A percentile compares a stretch with the other conserved stretches of the same genome.
Conservation (phyloP, 1,140 invertebrate genomes). For the Drosophila pandora region DNA sequence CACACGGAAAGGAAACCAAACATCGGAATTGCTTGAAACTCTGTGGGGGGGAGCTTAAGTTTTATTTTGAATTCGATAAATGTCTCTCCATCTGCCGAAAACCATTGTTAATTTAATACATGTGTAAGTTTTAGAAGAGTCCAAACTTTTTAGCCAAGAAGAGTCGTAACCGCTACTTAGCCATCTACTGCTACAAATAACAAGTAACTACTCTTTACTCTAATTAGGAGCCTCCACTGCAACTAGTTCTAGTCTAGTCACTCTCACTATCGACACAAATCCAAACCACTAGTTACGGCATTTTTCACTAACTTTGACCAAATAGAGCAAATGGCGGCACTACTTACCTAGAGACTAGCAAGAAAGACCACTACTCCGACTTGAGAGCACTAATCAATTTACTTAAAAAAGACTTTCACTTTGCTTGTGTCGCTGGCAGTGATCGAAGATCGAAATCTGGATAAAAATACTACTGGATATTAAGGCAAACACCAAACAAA, state of each 20-base stretch:
- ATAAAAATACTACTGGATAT: conserved; percentile 39
- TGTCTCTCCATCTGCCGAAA: conserved; percentile 65
- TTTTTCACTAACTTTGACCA: conserved; percentile 66
- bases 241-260: conserved; percentile 61
- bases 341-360: conserved; percentile 60
- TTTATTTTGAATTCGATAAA: conserved; percentile 24
- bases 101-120: conserved; percentile 79
- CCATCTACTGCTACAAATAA: conserved; percentile 21
- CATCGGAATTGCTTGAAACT: conserved; percentile 2
- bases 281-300: conserved; percentile 37
- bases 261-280: conserved; percentile 38
- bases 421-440: conserved; percentile 64
- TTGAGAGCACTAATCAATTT: conserved; percentile 61
- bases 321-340: conserved; percentile 62
- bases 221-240: conserved; percentile 19
- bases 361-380: conserved; percentile 41
- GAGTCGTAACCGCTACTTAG: conserved; percentile 13
- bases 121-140: conserved; percentile 65
- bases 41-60: neutral
- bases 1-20: neutral
- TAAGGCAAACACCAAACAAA: conserved; percentile 73
- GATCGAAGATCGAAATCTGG: conserved; percentile 35
- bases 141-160: conserved; percentile 37
- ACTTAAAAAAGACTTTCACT: conserved; percentile 73
- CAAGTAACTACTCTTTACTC: conserved; percentile 17